Evolutionary conservation across 1,140 invertebrate genomes (phyloP).

Genomic region (Lordiphosa mommai): DNA sequence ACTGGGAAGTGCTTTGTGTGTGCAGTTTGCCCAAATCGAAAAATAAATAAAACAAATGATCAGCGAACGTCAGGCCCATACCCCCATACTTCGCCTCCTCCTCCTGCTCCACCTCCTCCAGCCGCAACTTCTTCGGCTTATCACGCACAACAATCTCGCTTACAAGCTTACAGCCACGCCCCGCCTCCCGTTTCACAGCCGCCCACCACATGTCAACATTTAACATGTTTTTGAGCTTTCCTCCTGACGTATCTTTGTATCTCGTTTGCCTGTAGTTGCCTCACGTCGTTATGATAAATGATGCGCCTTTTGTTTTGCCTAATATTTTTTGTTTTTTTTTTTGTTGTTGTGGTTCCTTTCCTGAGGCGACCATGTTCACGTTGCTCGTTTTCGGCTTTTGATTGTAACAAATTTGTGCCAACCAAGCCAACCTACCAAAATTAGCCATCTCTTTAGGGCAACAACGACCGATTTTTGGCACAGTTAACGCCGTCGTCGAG

Average conservation of each 20-base stretch:
- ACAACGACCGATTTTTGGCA: slow-evolving; percentile 60
- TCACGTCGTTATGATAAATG: slow-evolving; percentile 76
- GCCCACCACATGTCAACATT: slow-evolving; percentile 73
- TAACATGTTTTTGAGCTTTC: slow-evolving; percentile 64
- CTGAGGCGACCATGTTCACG: slow-evolving; percentile 45
- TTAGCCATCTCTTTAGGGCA: slow-evolving; percentile 55
- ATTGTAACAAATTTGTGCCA: slow-evolving; percentile 74
- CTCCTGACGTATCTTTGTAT: slow-evolving; percentile 34
- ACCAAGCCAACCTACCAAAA: slow-evolving; percentile 21
- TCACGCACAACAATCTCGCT: slow-evolving; percentile 62
- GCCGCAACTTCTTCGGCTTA: slow-evolving; percentile 23
- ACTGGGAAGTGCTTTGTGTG: slow-evolving; percentile 9
- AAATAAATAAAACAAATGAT: slow-evolving; percentile 77
- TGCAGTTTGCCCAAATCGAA: slow-evolving; percentile 61
- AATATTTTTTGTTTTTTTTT: slow-evolving; percentile 42
- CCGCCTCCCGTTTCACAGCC: slow-evolving; percentile 10
- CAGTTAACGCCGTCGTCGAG: slow-evolving; percentile 39
- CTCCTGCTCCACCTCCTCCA: background rate
- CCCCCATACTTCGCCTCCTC: background rate
- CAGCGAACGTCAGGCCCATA: slow-evolving; percentile 16
- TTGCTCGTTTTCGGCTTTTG: slow-evolving; percentile 59
- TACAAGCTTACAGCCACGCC: slow-evolving; percentile 43
- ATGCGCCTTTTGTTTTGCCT: slow-evolving; percentile 59
- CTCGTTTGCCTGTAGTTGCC: slow-evolving; percentile 41
- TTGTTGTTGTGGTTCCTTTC: slow-evolving; percentile 9